A percentile compares a stretch with the other conserved stretches of the same genome.
phyloP scores from a whole-genome alignment of 37 sponge, comb jelly and placozoan genomes.

The Eunapius fragilis region DNA sequence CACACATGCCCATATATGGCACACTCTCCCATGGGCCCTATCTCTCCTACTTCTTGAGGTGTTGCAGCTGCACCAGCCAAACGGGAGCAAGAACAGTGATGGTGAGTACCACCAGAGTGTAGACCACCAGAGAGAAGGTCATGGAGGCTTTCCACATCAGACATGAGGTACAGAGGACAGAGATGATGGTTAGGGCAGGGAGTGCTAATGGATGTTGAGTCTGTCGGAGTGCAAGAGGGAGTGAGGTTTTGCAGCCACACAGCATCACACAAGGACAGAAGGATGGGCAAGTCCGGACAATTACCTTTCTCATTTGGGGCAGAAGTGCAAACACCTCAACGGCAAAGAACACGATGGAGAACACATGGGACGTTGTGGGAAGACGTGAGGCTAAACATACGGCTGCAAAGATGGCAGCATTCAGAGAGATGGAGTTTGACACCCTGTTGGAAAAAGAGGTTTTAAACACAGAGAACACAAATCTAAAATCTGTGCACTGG shows the following conservation, averaged over 20 bases:
- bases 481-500: too few relatives aligned
- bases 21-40: background rate
- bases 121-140: slow-evolving; percentile 32
- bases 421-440: slow-evolving; percentile 76
- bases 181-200: background rate
- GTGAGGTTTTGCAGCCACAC: background rate
- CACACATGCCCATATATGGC: too few relatives aligned
- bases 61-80: slow-evolving; percentile 57
- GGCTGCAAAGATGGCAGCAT: slow-evolving; percentile 86
- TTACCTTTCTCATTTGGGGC: slow-evolving; percentile 59
- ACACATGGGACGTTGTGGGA: slow-evolving; percentile 57
- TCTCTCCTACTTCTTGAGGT: slow-evolving; percentile 62
- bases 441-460: slow-evolving; percentile 30
- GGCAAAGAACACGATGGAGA: slow-evolving; percentile 66
- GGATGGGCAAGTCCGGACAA: background rate
- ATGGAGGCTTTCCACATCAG: background rate
- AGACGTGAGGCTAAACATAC: slow-evolving; percentile 93
- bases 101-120: slow-evolving; percentile 10
- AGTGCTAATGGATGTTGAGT: background rate
- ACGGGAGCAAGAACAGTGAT: slow-evolving; percentile 57
- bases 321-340: slow-evolving; percentile 69
- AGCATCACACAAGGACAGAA: background rate
- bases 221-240: background rate
- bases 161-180: background rate
- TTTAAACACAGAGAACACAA: background rate